These are phyloP conservation scores for Seriola dumerili DNA, from an alignment of 2,113 vertebrate species.

Conservation along the genomic window DNA sequence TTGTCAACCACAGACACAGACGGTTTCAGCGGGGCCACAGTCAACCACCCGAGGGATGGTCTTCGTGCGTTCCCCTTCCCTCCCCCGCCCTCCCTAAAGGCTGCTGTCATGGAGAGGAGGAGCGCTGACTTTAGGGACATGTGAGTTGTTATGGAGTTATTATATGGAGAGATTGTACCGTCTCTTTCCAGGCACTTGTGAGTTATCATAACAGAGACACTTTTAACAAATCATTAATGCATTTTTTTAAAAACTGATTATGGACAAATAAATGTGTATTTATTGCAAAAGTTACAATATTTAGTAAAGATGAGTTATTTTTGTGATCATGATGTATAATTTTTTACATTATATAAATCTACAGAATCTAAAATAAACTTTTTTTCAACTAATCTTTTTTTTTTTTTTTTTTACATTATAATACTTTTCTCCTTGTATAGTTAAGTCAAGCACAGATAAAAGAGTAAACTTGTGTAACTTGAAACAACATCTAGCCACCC, in stretches of 20 bases:
- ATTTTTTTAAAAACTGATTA: constrained; percentile 57
- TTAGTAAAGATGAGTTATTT: constrained; percentile 69
- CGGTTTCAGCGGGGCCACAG: constrained; percentile 4
- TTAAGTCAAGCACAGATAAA: neutral
- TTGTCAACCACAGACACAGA: constrained; percentile 13
- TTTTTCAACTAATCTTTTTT: constrained; percentile 30
- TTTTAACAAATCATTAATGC: constrained; percentile 49
- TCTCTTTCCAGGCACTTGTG: constrained; percentile 34
- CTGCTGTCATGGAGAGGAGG: constrained; percentile 48
- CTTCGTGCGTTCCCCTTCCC: neutral
- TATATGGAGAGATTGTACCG: constrained; percentile 13
- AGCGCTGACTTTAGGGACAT: constrained; percentile 38
- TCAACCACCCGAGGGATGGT: constrained; percentile 22
- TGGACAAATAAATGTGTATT: constrained; percentile 65
- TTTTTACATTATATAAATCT: constrained; percentile 72
- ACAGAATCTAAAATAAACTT: constrained; percentile 72
- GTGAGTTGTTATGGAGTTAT: constrained; percentile 44
- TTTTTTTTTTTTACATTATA: constrained; percentile 4
- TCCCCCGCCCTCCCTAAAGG: neutral
- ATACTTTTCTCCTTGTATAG: neutral
- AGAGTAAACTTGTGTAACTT: neutral
- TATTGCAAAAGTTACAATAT: constrained; percentile 67
- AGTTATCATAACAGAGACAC: constrained; percentile 40
- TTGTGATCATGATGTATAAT: constrained; percentile 68
- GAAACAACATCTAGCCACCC: neutral